Evolutionary conservation across 1,140 invertebrate genomes (phyloP).

Genomic region (Neomicropteryx cornuta): DNA sequence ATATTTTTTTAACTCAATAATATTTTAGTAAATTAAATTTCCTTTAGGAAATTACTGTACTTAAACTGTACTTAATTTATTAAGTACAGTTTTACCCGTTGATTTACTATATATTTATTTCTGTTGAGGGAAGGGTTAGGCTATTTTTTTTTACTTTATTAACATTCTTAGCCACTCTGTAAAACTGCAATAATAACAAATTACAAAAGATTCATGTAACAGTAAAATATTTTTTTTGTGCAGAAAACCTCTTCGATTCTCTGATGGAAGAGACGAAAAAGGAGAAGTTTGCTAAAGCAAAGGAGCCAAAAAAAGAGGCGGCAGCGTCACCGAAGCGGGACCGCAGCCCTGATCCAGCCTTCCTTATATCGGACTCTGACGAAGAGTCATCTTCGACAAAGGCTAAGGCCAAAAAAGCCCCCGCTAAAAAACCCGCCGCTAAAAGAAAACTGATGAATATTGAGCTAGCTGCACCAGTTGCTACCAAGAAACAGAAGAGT

Average conservation of each 20-base stretch:
- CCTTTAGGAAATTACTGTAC: too few relatives aligned
- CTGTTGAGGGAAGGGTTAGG: too few relatives aligned
- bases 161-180: too few relatives aligned
- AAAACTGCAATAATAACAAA: too few relatives aligned
- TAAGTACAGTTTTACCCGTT: too few relatives aligned
- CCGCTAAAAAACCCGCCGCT: constrained; percentile 24
- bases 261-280: constrained; percentile 35
- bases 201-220: too few relatives aligned
- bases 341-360: constrained; percentile 18
- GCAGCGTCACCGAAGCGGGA: constrained; percentile 15
- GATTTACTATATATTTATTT: too few relatives aligned
- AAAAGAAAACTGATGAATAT: constrained; percentile 29
- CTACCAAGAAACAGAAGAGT: constrained; percentile 30
- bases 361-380: constrained; percentile 27
- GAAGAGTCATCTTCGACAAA: constrained; percentile 11
- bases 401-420: constrained; percentile 12
- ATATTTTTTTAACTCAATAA: constrained; percentile 3
- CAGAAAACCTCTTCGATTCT: constrained; percentile 39
- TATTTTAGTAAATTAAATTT: too few relatives aligned
- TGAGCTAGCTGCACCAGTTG: constrained; percentile 16
- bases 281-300: constrained; percentile 21
- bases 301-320: constrained; percentile 32
- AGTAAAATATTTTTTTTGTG: too few relatives aligned
- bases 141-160: too few relatives aligned
- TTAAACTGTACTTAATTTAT: too few relatives aligned